These are phyloP conservation scores for Manis crassicaudata DNA, from an alignment of 2,797 vertebrate genomes.

Conservation along the genomic window DNA sequence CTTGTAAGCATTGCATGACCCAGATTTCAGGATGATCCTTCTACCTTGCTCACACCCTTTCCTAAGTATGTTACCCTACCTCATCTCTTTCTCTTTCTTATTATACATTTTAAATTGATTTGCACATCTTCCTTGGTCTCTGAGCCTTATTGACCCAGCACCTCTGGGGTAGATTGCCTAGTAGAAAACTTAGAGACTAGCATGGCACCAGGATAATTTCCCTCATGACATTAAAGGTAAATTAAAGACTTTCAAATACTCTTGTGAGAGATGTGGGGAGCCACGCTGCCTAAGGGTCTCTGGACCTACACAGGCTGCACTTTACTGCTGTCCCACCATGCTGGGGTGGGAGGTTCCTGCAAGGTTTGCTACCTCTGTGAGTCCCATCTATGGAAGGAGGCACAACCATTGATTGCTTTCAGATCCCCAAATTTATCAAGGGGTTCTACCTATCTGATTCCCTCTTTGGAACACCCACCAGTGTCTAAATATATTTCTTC, in stretches of 20 bases:
- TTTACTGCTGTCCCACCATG: background rate
- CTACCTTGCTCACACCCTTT: background rate
- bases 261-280: background rate
- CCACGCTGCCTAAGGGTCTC: background rate
- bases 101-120: background rate
- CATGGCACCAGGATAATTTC: background rate
- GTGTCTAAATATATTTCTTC: background rate
- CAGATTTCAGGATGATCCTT: background rate
- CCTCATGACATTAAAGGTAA: background rate
- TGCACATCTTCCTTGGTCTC: background rate
- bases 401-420: background rate
- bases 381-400: background rate
- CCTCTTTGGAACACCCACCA: background rate
- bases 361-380: background rate
- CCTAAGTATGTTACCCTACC: background rate
- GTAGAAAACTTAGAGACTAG: background rate
- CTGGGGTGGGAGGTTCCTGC: rapidly evolving
- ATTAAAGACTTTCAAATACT: background rate
- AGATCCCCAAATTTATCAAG: background rate
- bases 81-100: background rate
- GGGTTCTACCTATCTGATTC: background rate
- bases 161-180: background rate
- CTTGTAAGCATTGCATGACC: background rate
- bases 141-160: background rate
- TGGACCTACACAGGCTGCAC: background rate